Percentiles rank a stretch among this genome's conserved stretches.
phyloP scores from a whole-genome alignment of 1,140 invertebrate species.

The Cydia fagiglandana region DNA sequence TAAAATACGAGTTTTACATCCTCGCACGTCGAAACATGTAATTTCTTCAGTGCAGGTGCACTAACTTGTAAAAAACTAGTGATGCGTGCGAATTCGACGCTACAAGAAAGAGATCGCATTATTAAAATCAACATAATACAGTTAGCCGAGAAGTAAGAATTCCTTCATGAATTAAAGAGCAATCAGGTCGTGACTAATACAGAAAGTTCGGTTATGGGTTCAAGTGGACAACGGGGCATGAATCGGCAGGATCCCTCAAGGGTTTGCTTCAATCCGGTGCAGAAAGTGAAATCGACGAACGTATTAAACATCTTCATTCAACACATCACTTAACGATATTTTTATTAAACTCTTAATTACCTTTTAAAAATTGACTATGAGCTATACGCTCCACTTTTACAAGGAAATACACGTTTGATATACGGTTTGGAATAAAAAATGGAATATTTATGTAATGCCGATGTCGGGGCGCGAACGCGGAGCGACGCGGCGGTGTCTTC shows the following conservation, averaged over 20 bases:
- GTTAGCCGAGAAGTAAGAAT: conserved; percentile 16
- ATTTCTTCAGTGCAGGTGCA: conserved; percentile 28
- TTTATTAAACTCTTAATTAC: conserved; percentile 12
- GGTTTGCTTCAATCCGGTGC: conserved; percentile 11
- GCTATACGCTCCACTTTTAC: conserved; percentile 19
- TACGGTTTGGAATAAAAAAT: conserved; percentile 39
- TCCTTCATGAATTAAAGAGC: conserved; percentile 20
- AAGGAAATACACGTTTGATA: conserved; percentile 31
- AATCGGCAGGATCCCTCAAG: conserved; percentile 16
- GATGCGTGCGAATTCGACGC: conserved; percentile 9
- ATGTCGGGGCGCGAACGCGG: conserved; percentile 30
- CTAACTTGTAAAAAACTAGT: conserved; percentile 3
- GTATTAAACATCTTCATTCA: conserved; percentile 17
- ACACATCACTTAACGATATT: conserved; percentile 7
- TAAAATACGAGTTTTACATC: conserved; percentile 20
- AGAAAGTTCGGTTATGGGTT: not conserved
- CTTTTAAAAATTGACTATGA: conserved; percentile 17
- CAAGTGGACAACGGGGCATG: not conserved
- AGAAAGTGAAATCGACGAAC: conserved; percentile 26
- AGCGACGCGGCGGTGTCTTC: conserved; percentile 43
- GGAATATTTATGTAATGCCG: conserved; percentile 49
- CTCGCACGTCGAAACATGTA: conserved; percentile 2
- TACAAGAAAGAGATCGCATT: conserved; percentile 13
- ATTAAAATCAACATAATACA: conserved; percentile 17
- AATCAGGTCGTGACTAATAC: conserved; percentile 29